Conservation (phyloP, 2,113 vertebrate genomes). For the Oryzias celebensis region DNA sequence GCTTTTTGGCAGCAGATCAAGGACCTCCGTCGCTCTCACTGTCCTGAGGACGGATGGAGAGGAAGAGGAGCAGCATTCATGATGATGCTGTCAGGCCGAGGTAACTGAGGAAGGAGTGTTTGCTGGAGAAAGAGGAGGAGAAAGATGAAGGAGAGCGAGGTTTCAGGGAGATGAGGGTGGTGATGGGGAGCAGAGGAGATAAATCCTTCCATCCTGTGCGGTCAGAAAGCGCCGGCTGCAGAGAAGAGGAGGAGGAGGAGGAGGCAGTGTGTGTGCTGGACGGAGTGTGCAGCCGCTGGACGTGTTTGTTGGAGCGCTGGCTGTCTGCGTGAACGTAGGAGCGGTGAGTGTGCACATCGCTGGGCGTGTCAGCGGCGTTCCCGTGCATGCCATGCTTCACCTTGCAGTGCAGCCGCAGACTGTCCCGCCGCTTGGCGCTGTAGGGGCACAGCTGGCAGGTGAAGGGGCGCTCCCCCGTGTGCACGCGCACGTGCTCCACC, state of each 20-base stretch:
- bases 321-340: conserved; percentile 59
- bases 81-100: conserved; percentile 89
- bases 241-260: conserved; percentile 73
- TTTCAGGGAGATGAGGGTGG: conserved; percentile 75
- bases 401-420: conserved; percentile 98
- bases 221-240: conserved; percentile 71
- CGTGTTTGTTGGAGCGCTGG: conserved; percentile 66
- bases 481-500: conserved; percentile 97
- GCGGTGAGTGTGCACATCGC: conserved; percentile 61
- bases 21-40: conserved; percentile 48
- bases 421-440: conserved; percentile 99
- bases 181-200: conserved; percentile 95
- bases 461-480: conserved; percentile 98
- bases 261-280: conserved; percentile 6
- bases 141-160: conserved; percentile 71
- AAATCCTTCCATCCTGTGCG: conserved; percentile 91
- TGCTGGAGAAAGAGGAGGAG: conserved; percentile 67
- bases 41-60: conserved; percentile 33
- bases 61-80: conserved; percentile 73
- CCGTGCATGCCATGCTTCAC: conserved; percentile 91
- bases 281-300: conserved; percentile 72
- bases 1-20: conserved; percentile 43
- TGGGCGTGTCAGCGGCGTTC: conserved; percentile 60
- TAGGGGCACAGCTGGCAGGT: conserved; percentile 98
- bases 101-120: conserved; percentile 95